phyloP scores from a whole-genome alignment of 2,113 vertebrate species.

The Pteruthius melanotis region DNA sequence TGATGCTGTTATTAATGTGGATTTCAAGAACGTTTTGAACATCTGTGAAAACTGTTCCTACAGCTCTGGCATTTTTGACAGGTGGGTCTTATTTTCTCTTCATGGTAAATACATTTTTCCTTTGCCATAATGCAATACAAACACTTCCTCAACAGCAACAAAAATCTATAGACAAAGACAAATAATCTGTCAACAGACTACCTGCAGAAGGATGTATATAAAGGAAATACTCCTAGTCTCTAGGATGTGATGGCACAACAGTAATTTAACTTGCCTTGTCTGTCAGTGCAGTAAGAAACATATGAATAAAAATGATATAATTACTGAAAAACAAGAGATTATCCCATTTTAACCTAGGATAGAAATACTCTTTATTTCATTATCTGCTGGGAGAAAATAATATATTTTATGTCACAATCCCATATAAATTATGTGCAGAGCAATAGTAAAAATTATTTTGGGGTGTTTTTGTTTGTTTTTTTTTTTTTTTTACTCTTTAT shows the following conservation, averaged over 20 bases:
- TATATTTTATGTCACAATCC: neutral
- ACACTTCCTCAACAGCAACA: neutral
- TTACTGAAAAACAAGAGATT: neutral
- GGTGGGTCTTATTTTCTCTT: neutral
- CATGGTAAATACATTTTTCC: neutral
- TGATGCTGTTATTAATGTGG: neutral
- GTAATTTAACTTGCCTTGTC: accelerated
- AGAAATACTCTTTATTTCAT: neutral
- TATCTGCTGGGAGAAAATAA: neutral
- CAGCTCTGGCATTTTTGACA: neutral
- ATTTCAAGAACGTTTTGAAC: neutral
- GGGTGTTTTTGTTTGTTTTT: neutral
- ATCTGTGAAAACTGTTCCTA: neutral
- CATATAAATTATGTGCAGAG: neutral
- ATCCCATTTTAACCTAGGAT: neutral
- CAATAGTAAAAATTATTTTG: neutral
- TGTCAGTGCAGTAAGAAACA: neutral
- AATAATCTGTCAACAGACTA: neutral
- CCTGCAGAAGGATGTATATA: neutral
- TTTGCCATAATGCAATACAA: neutral
- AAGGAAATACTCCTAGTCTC: neutral
- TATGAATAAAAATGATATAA: neutral
- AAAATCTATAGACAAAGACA: neutral
- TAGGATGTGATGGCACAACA: neutral
- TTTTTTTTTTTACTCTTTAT: neutral